Conservation (phyloP, 2,113 vertebrate genomes). For the Gavialis gangeticus region DNA sequence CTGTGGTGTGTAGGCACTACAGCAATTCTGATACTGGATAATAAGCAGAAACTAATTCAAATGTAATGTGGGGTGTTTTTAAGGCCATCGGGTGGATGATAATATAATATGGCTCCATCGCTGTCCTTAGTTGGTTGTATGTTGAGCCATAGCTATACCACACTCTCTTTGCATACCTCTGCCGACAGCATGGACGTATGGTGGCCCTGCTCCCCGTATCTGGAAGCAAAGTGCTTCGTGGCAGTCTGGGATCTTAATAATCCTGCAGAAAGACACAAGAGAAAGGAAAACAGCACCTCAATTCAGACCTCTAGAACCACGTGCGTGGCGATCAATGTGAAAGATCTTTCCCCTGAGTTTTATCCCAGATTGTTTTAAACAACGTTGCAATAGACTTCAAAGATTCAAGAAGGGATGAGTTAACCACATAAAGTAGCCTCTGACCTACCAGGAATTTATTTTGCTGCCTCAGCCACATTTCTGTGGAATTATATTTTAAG, state of each 20-base stretch:
- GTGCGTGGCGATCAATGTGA: neutral
- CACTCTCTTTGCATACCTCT: slow-evolving; percentile 83
- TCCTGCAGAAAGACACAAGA: slow-evolving; percentile 76
- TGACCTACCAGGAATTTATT: neutral
- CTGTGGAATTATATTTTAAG: neutral
- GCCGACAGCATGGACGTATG: slow-evolving; percentile 90
- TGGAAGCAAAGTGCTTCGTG: slow-evolving; percentile 91
- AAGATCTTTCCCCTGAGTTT: neutral
- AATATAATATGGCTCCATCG: neutral
- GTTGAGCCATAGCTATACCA: neutral
- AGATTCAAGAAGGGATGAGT: neutral
- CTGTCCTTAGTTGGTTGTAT: neutral
- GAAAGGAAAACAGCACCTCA: neutral
- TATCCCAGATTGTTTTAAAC: neutral
- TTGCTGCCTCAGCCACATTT: neutral
- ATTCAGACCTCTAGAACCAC: neutral
- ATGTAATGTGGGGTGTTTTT: neutral
- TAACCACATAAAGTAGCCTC: neutral
- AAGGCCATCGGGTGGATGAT: neutral
- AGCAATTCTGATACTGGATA: neutral
- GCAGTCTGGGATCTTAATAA: slow-evolving; percentile 93
- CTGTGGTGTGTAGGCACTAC: neutral
- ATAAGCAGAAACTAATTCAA: too few relatives aligned
- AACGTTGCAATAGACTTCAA: neutral
- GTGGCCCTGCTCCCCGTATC: slow-evolving; percentile 89